These are phyloP conservation scores for Watsonalla cultraria DNA, from an alignment of 2,888 invertebrate species.

Conservation along the genomic window DNA sequence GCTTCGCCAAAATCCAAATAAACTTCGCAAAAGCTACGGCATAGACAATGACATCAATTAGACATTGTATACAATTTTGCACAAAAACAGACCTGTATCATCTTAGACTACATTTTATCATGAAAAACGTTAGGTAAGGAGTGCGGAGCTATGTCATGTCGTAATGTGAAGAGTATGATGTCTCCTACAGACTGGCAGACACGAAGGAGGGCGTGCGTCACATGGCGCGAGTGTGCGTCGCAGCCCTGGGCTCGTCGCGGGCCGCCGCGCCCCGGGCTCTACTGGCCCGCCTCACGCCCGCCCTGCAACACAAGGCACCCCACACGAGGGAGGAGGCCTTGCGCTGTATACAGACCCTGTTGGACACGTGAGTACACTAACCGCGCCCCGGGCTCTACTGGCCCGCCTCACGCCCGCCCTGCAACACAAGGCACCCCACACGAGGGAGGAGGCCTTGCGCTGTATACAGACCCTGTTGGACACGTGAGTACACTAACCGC, in stretches of 20 bases:
- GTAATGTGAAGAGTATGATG: conserved; percentile 4
- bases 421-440: conserved; percentile 94
- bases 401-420: conserved; percentile 77
- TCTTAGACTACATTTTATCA: too few relatives aligned
- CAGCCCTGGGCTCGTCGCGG: conserved; percentile 45
- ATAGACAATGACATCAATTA: too few relatives aligned
- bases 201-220: conserved; percentile 67
- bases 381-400: conserved; percentile 48
- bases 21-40: too few relatives aligned
- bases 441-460: conserved; percentile 91
- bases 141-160: neutral
- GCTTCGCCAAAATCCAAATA: too few relatives aligned
- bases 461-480: conserved; percentile 90
- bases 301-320: conserved; percentile 93
- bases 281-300: conserved; percentile 61
- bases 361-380: conserved; percentile 84
- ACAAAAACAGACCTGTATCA: too few relatives aligned
- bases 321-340: conserved; percentile 95
- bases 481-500: conserved; percentile 79
- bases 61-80: too few relatives aligned
- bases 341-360: conserved; percentile 87
- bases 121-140: too few relatives aligned
- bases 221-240: conserved; percentile 54
- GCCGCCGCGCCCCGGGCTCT: conserved; percentile 57
- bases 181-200: conserved; percentile 56